Conservation (phyloP, 2,113 vertebrate species). For the Arizona elegans region DNA sequence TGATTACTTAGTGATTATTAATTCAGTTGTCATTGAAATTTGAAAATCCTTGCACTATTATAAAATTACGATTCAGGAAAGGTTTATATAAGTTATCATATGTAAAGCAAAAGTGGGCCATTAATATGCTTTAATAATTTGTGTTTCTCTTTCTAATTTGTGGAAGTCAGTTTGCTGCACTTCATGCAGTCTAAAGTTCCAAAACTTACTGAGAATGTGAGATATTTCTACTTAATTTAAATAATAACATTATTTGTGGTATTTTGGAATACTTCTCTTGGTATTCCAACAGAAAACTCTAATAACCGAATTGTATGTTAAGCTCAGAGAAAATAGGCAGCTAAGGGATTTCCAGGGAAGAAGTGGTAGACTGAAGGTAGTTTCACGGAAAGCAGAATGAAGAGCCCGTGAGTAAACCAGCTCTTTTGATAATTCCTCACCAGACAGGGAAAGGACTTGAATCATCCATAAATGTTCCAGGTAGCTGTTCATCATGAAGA, state of each 20-base stretch:
- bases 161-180: not conserved
- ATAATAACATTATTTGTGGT: not conserved
- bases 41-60: not conserved
- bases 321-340: not conserved
- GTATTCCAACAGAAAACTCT: not conserved
- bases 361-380: not conserved
- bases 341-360: not conserved
- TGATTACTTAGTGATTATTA: no score
- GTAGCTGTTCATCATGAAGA: not conserved
- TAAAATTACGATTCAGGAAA: not conserved
- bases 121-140: not conserved
- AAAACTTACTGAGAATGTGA: not conserved
- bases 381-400: not conserved
- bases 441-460: not conserved
- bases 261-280: not conserved
- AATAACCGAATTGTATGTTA: not conserved
- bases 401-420: not conserved
- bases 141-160: not conserved
- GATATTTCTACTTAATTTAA: not conserved
- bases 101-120: not conserved
- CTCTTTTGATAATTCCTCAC: not conserved
- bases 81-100: not conserved
- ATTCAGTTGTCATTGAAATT: not conserved
- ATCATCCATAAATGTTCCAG: not conserved
- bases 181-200: not conserved